phyloP scores from a whole-genome alignment of 2,888 invertebrate genomes.

The Lasioglossum zephyrum region DNA sequence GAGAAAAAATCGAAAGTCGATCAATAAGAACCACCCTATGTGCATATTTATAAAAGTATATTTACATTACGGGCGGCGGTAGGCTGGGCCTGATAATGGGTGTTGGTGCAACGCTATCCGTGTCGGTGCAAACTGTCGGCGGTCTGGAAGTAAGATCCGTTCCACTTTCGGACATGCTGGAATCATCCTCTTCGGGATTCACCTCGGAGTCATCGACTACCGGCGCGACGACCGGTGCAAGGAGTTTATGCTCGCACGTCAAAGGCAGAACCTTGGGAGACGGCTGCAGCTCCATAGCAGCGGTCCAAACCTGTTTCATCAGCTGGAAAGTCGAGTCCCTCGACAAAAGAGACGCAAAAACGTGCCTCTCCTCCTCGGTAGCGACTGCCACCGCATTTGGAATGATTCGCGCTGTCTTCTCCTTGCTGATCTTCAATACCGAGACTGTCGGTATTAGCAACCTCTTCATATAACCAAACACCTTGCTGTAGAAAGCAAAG shows the following conservation, averaged over 20 bases:
- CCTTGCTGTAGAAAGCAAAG: constrained; percentile 98
- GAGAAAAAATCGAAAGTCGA: neutral
- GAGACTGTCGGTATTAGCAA: constrained; percentile 94
- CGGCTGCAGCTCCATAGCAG: constrained; percentile 85
- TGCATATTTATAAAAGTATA: constrained; percentile 8
- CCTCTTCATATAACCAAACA: constrained; percentile 97
- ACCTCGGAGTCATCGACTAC: constrained; percentile 80
- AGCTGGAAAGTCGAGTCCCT: constrained; percentile 94
- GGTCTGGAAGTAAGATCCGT: constrained; percentile 82
- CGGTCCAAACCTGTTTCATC: constrained; percentile 94
- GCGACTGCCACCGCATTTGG: constrained; percentile 96
- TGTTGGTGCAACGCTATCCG: constrained; percentile 72
- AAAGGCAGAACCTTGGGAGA: constrained; percentile 81
- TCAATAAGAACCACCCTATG: neutral
- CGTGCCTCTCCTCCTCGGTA: constrained; percentile 93
- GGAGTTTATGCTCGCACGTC: constrained; percentile 74
- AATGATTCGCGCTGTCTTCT: constrained; percentile 96
- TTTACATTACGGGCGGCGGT: constrained; percentile 57
- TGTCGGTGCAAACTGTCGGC: constrained; percentile 79
- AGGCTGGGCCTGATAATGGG: constrained; percentile 74
- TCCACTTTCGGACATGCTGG: constrained; percentile 84
- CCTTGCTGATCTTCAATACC: constrained; percentile 95
- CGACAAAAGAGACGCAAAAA: constrained; percentile 95
- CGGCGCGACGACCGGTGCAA: constrained; percentile 73
- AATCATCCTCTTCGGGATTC: constrained; percentile 83